phyloP scores from a whole-genome alignment of 2,888 invertebrate genomes.

The Lepeophtheirus nordmannii region DNA sequence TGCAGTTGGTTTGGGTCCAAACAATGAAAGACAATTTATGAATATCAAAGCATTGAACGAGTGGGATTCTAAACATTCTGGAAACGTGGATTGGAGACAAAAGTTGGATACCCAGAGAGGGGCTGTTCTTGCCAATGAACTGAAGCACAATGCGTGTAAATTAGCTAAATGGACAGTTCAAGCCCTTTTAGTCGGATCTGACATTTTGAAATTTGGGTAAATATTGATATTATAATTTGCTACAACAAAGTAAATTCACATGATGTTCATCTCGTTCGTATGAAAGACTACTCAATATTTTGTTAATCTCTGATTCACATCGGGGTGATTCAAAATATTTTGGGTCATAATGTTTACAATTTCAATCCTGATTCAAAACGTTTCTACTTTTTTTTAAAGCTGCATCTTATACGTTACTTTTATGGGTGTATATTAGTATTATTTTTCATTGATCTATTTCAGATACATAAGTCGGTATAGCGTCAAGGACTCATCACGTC shows the following conservation, averaged over 20 bases:
- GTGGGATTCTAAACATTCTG: slow-evolving; percentile 91
- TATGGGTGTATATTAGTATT: neutral
- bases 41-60: slow-evolving; percentile 95
- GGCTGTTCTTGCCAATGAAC: slow-evolving; percentile 91
- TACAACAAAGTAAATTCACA: slow-evolving; percentile 4
- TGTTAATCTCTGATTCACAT: neutral
- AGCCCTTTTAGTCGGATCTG: slow-evolving; percentile 82
- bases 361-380: slow-evolving; percentile 8
- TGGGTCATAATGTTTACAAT: slow-evolving; percentile 4
- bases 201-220: slow-evolving; percentile 87
- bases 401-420: slow-evolving; percentile 8
- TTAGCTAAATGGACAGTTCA: slow-evolving; percentile 97
- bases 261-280: slow-evolving; percentile 16
- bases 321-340: neutral
- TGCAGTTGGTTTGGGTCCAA: slow-evolving; percentile 71
- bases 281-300: neutral
- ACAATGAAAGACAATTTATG: slow-evolving; percentile 75
- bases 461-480: slow-evolving; percentile 87
- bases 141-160: slow-evolving; percentile 98
- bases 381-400: slow-evolving; percentile 17
- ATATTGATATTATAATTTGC: slow-evolving; percentile 12
- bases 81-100: slow-evolving; percentile 95
- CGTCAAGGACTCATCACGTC: slow-evolving; percentile 82
- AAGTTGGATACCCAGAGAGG: slow-evolving; percentile 94
- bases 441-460: slow-evolving; percentile 27